Evolutionary conservation across 2,888 invertebrate genomes (phyloP).

Genomic region (Disparrhopalites patrizii): DNA sequence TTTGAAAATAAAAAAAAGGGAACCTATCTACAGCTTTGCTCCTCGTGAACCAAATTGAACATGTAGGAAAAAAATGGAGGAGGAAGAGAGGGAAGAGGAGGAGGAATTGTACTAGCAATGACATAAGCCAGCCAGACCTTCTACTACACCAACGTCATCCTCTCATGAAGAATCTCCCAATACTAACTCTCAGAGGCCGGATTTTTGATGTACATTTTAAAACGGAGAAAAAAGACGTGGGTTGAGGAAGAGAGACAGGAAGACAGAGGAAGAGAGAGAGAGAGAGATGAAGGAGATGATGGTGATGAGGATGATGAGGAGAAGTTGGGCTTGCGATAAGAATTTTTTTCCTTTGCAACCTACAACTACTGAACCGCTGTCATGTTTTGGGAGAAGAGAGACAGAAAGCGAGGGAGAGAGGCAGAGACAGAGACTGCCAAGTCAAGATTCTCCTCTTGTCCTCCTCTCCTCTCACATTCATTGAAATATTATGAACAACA

Average conservation of each 20-base stretch:
- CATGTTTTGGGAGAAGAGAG: background rate
- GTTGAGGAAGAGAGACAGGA: background rate
- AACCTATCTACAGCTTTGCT: no score
- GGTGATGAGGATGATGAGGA: background rate
- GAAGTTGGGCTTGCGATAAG: constrained; percentile 16
- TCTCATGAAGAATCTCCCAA: no score
- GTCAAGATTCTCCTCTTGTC: constrained; percentile 14
- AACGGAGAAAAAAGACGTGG: background rate
- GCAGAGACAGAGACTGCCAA: constrained; percentile 19
- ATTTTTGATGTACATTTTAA: background rate
- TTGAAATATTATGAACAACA: constrained; percentile 9
- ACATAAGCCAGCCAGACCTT: no score
- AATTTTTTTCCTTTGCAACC: constrained; percentile 7
- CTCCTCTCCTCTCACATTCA: background rate
- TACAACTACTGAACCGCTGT: background rate
- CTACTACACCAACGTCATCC: no score
- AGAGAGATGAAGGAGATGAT: background rate
- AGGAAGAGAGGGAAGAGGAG: no score
- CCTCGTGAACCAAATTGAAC: no score
- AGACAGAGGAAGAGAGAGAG: background rate
- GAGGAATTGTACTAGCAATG: no score
- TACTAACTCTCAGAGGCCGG: background rate
- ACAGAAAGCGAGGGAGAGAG: background rate
- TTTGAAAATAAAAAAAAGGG: no score
- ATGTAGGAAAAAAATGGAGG: no score